Evolutionary conservation across 1,140 invertebrate genomes (phyloP), one percentile per base, ranked within the genome.

Genomic region (Pachypeltis micranthus): DNA sequence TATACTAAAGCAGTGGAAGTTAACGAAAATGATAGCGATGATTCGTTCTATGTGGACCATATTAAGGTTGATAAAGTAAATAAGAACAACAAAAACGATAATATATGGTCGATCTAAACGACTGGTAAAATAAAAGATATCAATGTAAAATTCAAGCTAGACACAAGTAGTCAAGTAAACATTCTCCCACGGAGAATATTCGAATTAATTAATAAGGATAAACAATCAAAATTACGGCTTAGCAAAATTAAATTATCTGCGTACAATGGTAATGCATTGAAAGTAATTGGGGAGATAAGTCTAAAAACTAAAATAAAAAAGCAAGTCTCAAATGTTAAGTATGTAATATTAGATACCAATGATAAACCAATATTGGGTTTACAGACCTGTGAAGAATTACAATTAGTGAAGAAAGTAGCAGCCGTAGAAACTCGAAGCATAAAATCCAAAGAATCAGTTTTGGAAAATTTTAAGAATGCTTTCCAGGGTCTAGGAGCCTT

Each of bases 281-380:
- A 39, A 39, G n/a, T 39, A 39, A 39, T 39, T n/a, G 34, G 34
- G 34, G 34, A 39, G n/a, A 39, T n/a, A 39, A 39, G n/a, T 39
- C 34, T 39, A 39, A n/a, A 39, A 39, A 39, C 34, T 39, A 39
- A 39, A 39, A 39, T 39, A 39, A 39, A 39, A 10, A 10, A n/a
- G 34, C 7, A 51, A 51, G 47, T 10, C 47, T 51, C 47, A 59
- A 34, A 21, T 34, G 19, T 59, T 39, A 59, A 59, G 12, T 59
- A 31, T 23, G 12, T 59, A 34, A 34, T 34, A 3, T 16, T 59
- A 31, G 58, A 59, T 29, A 59, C 58, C 31, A 34, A 14, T 31
- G 58, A 59, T 59, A 39, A 59, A 59, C 58, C 58, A 10, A 59
- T 59, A 31, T 31, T 59, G 26, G 58, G 58, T n/a, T 31, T 59